Base-by-base conservation (phyloP, 1,140 invertebrate species). In the Bradynema listronoti region DNA sequence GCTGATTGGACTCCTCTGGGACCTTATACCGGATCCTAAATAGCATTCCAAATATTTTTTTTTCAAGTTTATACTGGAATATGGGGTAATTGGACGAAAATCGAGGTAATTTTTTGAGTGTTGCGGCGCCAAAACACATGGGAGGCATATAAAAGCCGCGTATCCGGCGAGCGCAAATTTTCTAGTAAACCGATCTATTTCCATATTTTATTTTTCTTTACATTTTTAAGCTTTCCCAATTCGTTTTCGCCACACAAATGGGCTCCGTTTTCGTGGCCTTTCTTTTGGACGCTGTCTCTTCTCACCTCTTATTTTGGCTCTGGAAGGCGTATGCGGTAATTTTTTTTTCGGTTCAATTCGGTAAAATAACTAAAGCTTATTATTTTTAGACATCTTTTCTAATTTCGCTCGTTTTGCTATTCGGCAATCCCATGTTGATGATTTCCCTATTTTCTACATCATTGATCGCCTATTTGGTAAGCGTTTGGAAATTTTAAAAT, bases 341-440 rank as follows among this genome's bases (percentile, higher is more conserved):
- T 65, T 42, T 19, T 22, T 67, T 16, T 59, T 33, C 3, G 52
- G 78, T 86, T 27, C 79, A n/a, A n/a, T n/a, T n/a, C n/a, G n/a
- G n/a, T n/a, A n/a, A n/a, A 84, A 27, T 81, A 80, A 29, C 77
- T 33, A n/a, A 19, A 24, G 80, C 49, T 54, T 72, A n/a, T 71
- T 6, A 19, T 34, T 67, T 57, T 58, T 42, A 72, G 69, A 11
- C 67, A n/a, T 22, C 68, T 25, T 72, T 78, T 55, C 30, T 61
- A 4, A 27, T 65, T 2, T 47, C 54, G 1, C 68, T 62, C 19
- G 70, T 80, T 82, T 16, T 85, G 79, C 79, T 85, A 79, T 83
- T 85, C 84, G 78, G 84, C 75, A 79, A 84, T 84, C 59, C 84
- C 58, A 84, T 88, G 80, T 77, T 88, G 46, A 77, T 87, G 33